Base-by-base conservation (phyloP, 2,113 vertebrate species). In the Melanerpes formicivorus region DNA sequence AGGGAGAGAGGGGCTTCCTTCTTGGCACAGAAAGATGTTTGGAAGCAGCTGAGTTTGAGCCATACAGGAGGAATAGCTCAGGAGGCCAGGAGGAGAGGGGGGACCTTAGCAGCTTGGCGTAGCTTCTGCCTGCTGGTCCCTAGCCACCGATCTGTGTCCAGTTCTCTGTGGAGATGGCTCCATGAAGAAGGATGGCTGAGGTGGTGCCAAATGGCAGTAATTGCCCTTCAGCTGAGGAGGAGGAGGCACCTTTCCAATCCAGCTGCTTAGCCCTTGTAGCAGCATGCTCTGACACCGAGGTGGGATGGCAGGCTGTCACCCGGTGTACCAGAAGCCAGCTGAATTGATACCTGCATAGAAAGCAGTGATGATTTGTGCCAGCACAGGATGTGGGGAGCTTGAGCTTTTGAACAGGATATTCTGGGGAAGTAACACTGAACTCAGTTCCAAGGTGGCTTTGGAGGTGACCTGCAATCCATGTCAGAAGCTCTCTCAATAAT, bases 351-450 rank as follows among this genome's bases (percentile, higher is more conserved):
- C 83, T 81, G 62, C 42, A 7, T 7, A 37, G 79, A 30, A 84
- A 54, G 48, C 25, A 2, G 37, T 13, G 30, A 9, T 78, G 30
- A 11, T 50, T 67, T 58, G 7, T 34, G 29, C 37, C 48, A 55
- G 62, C 46, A 37, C 27, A 58, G 71, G 44, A 14, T 42, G 5
- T 12, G 9, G 86, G 46, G 60, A 77, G 18, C 9, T 21, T 72
- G 26, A 90, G 44, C 79, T 60, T 9, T 12, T 29, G 50, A 21
- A 40, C 22, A 17, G 18, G 22, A 29, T 54, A 5, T 48, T 82
- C 60, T 72, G 0, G 4, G 60, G 18, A 60, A 26, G 32, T 14
- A 32, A 10, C 44, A 30, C 0, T 16, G 58, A 15, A 3, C 7
- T 14, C 26, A 18, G 82, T 55, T 76, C 50, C 12, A 14, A 2